Percentiles rank a stretch among this genome's conserved stretches.
Evolutionary conservation across 2,888 invertebrate genomes (phyloP).

Genomic region (Salpingus planirostris): DNA sequence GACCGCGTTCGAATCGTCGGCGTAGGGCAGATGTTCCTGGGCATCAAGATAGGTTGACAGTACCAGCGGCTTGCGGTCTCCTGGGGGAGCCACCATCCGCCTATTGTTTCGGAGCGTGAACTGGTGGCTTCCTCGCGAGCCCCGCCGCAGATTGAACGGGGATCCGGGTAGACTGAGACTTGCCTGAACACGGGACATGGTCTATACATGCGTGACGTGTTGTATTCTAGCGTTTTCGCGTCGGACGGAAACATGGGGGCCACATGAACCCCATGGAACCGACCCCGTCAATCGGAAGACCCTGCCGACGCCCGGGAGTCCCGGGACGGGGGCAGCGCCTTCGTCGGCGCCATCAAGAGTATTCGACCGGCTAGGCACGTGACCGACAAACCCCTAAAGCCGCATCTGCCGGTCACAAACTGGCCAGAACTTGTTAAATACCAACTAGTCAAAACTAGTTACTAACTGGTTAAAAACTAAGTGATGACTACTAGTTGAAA

Average conservation of each 20-base stretch:
- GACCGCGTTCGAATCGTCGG: constrained; percentile 94
- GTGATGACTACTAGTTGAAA: no score
- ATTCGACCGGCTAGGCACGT: no score
- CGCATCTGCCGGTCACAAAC: no score
- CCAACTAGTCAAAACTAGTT: no score
- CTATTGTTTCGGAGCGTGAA: constrained; percentile 81
- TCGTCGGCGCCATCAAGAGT: no score
- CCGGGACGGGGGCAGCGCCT: no score
- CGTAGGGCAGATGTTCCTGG: constrained; percentile 91
- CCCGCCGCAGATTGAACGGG: constrained; percentile 87
- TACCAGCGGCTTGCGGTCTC: constrained; percentile 88
- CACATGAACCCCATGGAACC: no score
- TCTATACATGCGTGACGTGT: constrained; percentile 37
- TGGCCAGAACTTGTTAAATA: no score
- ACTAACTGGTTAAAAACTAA: no score
- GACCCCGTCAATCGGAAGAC: constrained; percentile 3
- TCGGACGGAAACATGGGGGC: no score
- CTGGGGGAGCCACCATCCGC: constrained; percentile 67
- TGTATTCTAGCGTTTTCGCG: constrained; percentile 23
- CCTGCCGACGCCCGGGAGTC: no score
- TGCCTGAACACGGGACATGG: constrained; percentile 58
- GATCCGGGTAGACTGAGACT: constrained; percentile 95
- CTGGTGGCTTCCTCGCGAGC: constrained; percentile 86
- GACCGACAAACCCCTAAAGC: no score
- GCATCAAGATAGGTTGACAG: constrained; percentile 90